Evolutionary conservation across 2,113 vertebrate species (phyloP), one percentile per base, ranked within the genome.

Genomic region (Rissa tridactyla): DNA sequence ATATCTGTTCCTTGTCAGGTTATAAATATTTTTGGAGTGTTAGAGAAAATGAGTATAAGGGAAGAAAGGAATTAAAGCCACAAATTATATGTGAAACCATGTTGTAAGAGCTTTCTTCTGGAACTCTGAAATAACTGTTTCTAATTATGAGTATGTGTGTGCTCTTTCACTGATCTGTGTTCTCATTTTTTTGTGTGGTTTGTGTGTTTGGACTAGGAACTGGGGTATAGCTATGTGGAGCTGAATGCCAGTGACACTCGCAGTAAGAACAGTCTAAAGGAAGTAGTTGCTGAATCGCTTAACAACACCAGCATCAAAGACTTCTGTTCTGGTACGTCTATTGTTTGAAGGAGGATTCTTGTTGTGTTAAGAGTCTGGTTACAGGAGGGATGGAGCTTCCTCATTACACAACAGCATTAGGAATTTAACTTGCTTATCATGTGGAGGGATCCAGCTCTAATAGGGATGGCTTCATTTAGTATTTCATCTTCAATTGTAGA

Each of bases 221-320:
- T 99, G 97, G 99, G 98, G 11, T 99, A 98, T 76, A 99, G 99
- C 97, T 99, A 98, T 0, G 99, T 99, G 98, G 99, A 99, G 97
- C 98, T 99, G 97, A 99, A 99, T 76, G 99, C 99, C 89, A 99
- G 99, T 80, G 99, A 99, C 72, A 99, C 99, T 27, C 99, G 99
- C 73, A 99, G 99, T 95, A 99, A 99, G 97, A 99, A 98, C 97
- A 99, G 98, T 58, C 97, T 99, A 51, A 99, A 99, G 95, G 98
- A 99, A 46, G 96, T 99, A 15, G 97, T 99, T 20, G 98, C 99
- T 2, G 99, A 99, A 85, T 99, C 99, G 0, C 98, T 99, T 3
- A 98, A 99, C 97, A 99, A 99, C 97, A 99, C 99, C 72, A 99
- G 99, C 97, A 99, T 99, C 82, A 99, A 99, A 97, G 98, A 98